Evolutionary conservation across 2,888 invertebrate species (phyloP).

Genomic region (Lasioglossum leucozonium): DNA sequence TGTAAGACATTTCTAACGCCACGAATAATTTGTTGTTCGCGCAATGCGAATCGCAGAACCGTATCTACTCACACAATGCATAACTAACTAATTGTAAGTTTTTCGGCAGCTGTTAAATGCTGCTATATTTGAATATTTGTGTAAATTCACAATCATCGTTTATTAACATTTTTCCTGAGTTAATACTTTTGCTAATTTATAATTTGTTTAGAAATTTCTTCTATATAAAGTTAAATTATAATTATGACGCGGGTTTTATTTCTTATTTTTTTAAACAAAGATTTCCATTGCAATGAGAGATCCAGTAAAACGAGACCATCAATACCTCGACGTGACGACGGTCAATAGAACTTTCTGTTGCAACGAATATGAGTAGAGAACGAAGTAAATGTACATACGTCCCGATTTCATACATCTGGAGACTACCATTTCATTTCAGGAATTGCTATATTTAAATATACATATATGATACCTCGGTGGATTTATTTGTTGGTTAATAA

Average conservation of each 20-base stretch:
- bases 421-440: constrained; percentile 43
- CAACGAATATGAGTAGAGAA: constrained; percentile 19
- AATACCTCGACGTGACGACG: constrained; percentile 31
- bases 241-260: background rate
- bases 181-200: background rate
- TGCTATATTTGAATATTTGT: background rate
- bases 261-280: background rate
- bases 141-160: background rate
- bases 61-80: too few species aligned
- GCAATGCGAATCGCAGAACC: background rate
- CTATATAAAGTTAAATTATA: background rate
- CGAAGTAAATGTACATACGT: constrained; percentile 50
- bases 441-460: constrained; percentile 19
- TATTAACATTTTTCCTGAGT: background rate
- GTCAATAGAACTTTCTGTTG: constrained; percentile 50
- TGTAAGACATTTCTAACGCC: constrained; percentile 25
- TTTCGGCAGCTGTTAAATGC: too few species aligned
- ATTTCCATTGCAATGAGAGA: constrained; percentile 28
- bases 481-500: too few species aligned
- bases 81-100: too few species aligned
- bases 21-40: background rate
- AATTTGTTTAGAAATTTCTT: background rate
- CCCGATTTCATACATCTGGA: constrained; percentile 71
- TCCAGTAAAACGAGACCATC: constrained; percentile 47
- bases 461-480: background rate